These are phyloP conservation scores for Nephrotoma guestfalica DNA, from an alignment of 2,888 invertebrate genomes.

Conservation along the genomic window DNA sequence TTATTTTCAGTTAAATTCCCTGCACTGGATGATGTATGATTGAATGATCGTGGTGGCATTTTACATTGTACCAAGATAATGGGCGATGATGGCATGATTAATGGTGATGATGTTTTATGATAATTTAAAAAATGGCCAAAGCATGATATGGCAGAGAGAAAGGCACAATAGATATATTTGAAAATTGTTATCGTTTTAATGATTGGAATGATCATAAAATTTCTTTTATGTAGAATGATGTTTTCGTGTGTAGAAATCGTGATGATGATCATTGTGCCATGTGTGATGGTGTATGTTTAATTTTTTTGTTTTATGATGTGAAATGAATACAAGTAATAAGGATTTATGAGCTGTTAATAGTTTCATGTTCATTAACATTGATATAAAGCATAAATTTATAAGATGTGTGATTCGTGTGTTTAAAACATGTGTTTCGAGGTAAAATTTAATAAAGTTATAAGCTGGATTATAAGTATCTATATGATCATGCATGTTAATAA, in stretches of 20 bases:
- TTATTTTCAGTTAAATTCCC: slow-evolving; percentile 25
- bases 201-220: background rate
- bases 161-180: background rate
- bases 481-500: background rate
- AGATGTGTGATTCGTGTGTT: background rate
- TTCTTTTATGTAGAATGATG: background rate
- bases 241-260: background rate
- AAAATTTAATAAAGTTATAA: background rate
- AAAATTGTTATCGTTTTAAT: background rate
- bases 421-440: background rate
- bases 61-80: background rate
- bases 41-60: background rate
- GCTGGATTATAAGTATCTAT: background rate
- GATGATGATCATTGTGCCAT: background rate
- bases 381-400: background rate
- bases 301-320: background rate
- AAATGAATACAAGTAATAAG: background rate
- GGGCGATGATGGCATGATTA: background rate
- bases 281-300: background rate
- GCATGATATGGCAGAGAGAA: background rate
- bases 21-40: slow-evolving; percentile 29
- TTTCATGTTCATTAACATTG: background rate
- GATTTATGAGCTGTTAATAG: background rate
- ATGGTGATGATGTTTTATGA: background rate
- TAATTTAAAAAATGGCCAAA: background rate